Percentiles rank a stretch among this genome's conserved stretches.
Evolutionary conservation across 2,113 vertebrate species (phyloP).

Genomic region (Trichechus manatus): DNA sequence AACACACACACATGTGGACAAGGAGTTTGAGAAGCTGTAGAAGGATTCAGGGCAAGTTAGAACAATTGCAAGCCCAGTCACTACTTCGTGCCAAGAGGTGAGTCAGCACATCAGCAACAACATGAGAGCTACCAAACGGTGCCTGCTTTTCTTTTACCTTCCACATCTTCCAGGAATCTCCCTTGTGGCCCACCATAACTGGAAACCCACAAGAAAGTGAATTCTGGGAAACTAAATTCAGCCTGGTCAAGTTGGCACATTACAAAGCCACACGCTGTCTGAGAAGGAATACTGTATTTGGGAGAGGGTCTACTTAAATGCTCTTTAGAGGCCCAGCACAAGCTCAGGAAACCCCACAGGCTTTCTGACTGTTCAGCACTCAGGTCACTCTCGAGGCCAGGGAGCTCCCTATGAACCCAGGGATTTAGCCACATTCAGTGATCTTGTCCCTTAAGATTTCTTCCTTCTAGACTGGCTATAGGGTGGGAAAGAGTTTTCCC

Average conservation of each 20-base stretch:
- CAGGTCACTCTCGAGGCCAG: neutral
- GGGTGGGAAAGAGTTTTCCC: neutral
- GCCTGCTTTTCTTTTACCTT: neutral
- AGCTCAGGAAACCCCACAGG: neutral
- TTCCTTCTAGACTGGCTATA: neutral
- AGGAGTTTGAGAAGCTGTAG: neutral
- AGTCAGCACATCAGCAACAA: neutral
- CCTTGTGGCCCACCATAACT: neutral
- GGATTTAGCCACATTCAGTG: neutral
- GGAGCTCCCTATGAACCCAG: neutral
- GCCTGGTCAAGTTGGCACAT: neutral
- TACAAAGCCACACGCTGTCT: neutral
- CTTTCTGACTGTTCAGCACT: neutral
- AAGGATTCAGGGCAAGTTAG: neutral
- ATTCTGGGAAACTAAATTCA: neutral
- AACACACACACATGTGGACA: neutral
- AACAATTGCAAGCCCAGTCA: accelerated
- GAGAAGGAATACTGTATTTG: neutral
- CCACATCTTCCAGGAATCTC: neutral
- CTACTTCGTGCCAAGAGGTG: neutral
- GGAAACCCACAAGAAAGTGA: neutral
- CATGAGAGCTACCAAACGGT: neutral
- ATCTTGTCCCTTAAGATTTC: neutral
- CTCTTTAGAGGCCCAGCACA: neutral
- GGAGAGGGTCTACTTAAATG: neutral